phyloP scores from a whole-genome alignment of 1,140 invertebrate species.

The Neelides sp. region DNA sequence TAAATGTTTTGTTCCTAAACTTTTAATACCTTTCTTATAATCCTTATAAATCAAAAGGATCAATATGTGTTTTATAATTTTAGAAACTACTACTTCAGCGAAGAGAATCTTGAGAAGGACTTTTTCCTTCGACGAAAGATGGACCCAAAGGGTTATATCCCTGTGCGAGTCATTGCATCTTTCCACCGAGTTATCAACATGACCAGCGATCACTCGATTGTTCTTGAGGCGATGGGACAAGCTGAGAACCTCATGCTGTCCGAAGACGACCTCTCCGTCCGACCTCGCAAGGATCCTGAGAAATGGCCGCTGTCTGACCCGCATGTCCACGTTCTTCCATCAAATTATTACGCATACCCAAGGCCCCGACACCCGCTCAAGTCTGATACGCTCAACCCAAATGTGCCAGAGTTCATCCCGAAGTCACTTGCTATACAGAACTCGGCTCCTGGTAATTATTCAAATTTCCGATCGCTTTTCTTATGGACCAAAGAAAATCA shows the following conservation, averaged over 20 bases:
- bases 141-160: constrained; percentile 83
- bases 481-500: too few species aligned
- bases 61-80: constrained; percentile 34
- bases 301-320: constrained; percentile 71
- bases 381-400: constrained; percentile 57
- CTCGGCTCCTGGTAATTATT: too few species aligned
- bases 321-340: constrained; percentile 19
- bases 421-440: constrained; percentile 19
- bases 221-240: constrained; percentile 65
- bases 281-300: constrained; percentile 62
- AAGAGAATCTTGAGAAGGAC: constrained; percentile 88
- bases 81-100: constrained; percentile 98
- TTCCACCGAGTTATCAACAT: constrained; percentile 85
- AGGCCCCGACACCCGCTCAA: constrained; percentile 14
- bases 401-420: constrained; percentile 67
- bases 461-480: too few species aligned
- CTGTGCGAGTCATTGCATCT: constrained; percentile 81
- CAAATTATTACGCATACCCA: constrained; percentile 29
- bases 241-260: constrained; percentile 72
- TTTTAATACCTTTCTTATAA: background rate
- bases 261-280: constrained; percentile 44
- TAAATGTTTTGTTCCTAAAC: background rate
- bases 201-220: constrained; percentile 67
- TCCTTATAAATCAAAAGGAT: background rate
- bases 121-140: constrained; percentile 95